Conservation (phyloP, 2,888 invertebrate species). For the Tachystola acroxantha region DNA sequence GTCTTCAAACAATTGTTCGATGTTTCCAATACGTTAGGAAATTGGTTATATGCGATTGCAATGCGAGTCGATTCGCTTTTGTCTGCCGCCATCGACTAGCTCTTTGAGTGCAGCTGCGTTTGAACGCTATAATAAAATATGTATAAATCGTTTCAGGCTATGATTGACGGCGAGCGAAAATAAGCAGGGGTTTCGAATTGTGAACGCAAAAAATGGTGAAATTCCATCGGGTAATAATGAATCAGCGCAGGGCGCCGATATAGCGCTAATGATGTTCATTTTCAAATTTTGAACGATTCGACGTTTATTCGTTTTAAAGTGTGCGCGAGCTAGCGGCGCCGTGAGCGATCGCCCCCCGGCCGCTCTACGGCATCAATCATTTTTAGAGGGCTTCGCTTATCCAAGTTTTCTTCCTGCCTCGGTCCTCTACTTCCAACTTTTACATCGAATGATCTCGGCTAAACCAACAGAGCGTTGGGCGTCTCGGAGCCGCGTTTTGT, state of each 20-base stretch:
- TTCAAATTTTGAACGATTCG: constrained; percentile 64
- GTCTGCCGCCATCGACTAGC: constrained; percentile 27
- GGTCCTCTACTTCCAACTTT: constrained; percentile 64
- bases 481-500: constrained; percentile 65
- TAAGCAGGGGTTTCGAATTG: constrained; percentile 21
- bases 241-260: constrained; percentile 50
- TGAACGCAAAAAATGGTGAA: constrained; percentile 35
- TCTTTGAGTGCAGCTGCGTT: constrained; percentile 18
- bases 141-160: constrained; percentile 2
- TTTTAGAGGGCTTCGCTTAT: constrained; percentile 78
- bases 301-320: constrained; percentile 76
- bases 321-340: constrained; percentile 30
- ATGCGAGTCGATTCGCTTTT: constrained; percentile 39
- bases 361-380: constrained; percentile 72
- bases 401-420: constrained; percentile 72
- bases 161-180: constrained; percentile 47
- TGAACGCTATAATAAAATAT: constrained; percentile 27
- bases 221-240: constrained; percentile 56
- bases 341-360: constrained; percentile 51
- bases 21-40: constrained; percentile 67
- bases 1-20: constrained; percentile 68
- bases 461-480: constrained; percentile 71
- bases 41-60: constrained; percentile 58
- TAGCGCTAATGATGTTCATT: constrained; percentile 73
- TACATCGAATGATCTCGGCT: constrained; percentile 73